phyloP scores from a whole-genome alignment of 2,113 vertebrate species.

The Ploceus nigricollis region DNA sequence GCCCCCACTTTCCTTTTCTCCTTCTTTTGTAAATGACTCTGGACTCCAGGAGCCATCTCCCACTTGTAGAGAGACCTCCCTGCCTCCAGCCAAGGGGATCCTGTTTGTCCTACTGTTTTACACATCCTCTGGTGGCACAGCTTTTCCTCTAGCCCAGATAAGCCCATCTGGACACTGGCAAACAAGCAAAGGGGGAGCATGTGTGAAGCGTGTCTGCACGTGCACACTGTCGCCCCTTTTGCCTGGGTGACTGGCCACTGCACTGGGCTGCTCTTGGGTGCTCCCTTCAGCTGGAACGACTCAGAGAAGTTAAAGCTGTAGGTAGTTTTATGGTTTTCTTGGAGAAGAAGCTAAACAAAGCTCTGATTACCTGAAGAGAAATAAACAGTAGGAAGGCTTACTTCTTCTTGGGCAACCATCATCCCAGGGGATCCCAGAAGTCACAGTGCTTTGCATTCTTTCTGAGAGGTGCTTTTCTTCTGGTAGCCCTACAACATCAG shows the following conservation, averaged over 20 bases:
- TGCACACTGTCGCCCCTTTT: fast-evolving
- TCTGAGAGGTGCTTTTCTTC: not conserved
- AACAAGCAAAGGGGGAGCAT: not conserved
- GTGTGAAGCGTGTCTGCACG: fast-evolving
- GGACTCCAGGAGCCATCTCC: not conserved
- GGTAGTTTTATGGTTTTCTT: not conserved
- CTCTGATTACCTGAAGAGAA: not conserved
- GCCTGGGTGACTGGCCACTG: not conserved
- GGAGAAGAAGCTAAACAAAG: not conserved
- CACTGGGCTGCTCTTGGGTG: not conserved
- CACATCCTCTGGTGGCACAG: not conserved
- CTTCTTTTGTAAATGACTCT: not conserved
- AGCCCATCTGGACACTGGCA: not conserved
- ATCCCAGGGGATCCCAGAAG: not conserved
- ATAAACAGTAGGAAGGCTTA: not conserved
- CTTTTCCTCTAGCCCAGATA: not conserved
- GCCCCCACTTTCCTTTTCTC: not conserved
- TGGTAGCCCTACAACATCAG: not conserved
- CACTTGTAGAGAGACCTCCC: fast-evolving
- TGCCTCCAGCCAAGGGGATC: not conserved
- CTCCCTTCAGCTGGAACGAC: not conserved
- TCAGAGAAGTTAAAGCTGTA: not conserved
- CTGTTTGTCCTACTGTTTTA: not conserved
- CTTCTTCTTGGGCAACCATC: not conserved
- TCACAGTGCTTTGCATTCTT: not conserved